A percentile compares a stretch with the other conserved stretches of the same genome.
Evolutionary conservation across 53 echinoderm and acorn worm species (phyloP).

Genomic region (Echinarachnius parma): DNA sequence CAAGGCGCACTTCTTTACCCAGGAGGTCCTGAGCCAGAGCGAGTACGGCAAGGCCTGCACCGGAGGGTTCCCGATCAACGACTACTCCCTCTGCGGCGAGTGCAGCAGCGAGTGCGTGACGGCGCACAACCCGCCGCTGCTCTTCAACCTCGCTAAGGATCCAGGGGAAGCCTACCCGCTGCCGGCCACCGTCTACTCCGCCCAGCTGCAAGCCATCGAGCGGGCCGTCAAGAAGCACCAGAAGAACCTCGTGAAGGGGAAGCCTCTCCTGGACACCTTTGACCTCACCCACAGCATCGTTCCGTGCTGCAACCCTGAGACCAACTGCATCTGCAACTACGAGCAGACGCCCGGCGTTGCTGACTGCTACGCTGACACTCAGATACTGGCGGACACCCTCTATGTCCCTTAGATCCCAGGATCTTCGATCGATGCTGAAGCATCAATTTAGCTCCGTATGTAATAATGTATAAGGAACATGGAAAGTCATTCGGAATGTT

Average conservation of each 20-base stretch:
- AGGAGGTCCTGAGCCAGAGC: conserved; percentile 14
- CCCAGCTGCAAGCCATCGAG: conserved; percentile 11
- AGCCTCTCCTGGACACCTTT: conserved; percentile 45
- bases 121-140: conserved; percentile 65
- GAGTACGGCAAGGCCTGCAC: conserved; percentile 27
- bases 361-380: conserved; percentile 38
- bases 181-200: conserved; percentile 1
- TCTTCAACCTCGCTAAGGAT: conserved; percentile 65
- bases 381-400: no score
- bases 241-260: conserved; percentile 43
- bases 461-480: no score
- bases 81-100: conserved; percentile 35
- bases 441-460: no score
- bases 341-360: conserved; percentile 11
- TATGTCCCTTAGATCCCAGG: no score
- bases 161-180: conserved; percentile 76
- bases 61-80: conserved; percentile 35
- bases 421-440: no score
- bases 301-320: conserved; percentile 61
- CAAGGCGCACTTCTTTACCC: conserved; percentile 66
- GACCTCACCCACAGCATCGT: background rate
- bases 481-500: no score
- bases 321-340: conserved; percentile 41
- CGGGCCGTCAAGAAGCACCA: conserved; percentile 40
- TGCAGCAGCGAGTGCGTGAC: conserved; percentile 60